phyloP scores from a whole-genome alignment of 2,797 vertebrate species.

The Tadarida brasiliensis region DNA sequence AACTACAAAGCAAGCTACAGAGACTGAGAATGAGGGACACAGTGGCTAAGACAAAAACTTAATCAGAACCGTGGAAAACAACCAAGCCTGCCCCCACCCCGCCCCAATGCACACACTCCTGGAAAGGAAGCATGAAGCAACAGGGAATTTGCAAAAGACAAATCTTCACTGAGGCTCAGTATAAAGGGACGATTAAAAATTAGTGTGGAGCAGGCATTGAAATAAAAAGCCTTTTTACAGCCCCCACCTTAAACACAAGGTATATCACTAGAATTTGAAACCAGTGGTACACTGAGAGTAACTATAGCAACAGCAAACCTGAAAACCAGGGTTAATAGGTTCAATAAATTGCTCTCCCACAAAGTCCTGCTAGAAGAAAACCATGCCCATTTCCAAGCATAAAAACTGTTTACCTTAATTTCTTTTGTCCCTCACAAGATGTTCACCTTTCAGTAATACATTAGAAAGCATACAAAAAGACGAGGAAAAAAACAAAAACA shows the following conservation, averaged over 20 bases:
- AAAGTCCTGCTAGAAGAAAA: background rate
- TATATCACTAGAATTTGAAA: background rate
- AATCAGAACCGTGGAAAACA: background rate
- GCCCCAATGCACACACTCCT: background rate
- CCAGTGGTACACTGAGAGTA: background rate
- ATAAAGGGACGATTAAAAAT: background rate
- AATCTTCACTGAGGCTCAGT: background rate
- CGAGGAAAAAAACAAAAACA: background rate
- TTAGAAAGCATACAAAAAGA: background rate
- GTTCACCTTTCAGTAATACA: background rate
- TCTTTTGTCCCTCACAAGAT: background rate
- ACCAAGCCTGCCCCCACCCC: too few relatives aligned
- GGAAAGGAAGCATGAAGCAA: background rate
- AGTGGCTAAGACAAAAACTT: background rate
- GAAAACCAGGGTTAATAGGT: background rate
- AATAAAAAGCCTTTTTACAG: background rate
- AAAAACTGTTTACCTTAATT: background rate
- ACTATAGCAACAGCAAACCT: background rate
- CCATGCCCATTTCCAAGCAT: background rate
- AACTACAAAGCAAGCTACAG: background rate
- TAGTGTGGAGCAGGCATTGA: background rate
- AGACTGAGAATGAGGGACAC: background rate
- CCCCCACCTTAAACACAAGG: background rate
- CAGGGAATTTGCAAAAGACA: background rate
- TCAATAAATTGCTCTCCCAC: background rate